Evolutionary conservation across 2,888 invertebrate genomes (phyloP), one percentile per base, ranked within the genome.

Genomic region (Drosophila limbata): DNA sequence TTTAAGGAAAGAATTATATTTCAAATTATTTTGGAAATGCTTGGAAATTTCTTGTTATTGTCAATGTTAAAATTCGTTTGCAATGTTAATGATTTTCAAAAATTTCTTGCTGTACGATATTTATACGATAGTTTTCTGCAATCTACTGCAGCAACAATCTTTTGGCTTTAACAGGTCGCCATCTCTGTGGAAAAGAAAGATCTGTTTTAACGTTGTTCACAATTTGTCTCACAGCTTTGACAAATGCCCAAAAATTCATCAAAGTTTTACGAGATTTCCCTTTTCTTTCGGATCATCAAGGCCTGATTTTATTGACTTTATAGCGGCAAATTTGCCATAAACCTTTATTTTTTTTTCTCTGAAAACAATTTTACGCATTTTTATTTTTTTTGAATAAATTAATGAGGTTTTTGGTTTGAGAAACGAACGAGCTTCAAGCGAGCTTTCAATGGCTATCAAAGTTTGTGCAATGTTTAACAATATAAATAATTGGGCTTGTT

Each of bases 401-500:
- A 57, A 57, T 68, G 74, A 28, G 51, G 40, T 33, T 17, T 33
- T 53, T 5, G 25, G 53, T 21, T 59, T 37, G 47, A 39, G 47
- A 48, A 47, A 48, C 40, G 55, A 28, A 19, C 8, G 25, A 45
- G 15, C 39, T 55, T 37, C 31, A 21, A 35, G 40, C 5, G 1
- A 62, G 19, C 69, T 73, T 67, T 53, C 61, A 53, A 39, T 55
- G 55, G 45, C 40, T 59, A 56, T 60, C 75, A 33, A 69, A 57
- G 47, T 79, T 79, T 76, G 79, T 76, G 79, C 79, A 76, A 75
- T 69, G 79, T 76, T 64, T 61, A 42, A 64, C 56, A 45, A 35
- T 59, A 56, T 79, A 66, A 77, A 79, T 77, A 79, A 79, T 77
- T 77, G 76, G 35, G 48, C 79, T 77, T 70, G 79, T 77, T 79